Evolutionary conservation across 2,797 vertebrate species (phyloP), one percentile per base, ranked within the genome.

Genomic region (Otolemur crassicaudatus): DNA sequence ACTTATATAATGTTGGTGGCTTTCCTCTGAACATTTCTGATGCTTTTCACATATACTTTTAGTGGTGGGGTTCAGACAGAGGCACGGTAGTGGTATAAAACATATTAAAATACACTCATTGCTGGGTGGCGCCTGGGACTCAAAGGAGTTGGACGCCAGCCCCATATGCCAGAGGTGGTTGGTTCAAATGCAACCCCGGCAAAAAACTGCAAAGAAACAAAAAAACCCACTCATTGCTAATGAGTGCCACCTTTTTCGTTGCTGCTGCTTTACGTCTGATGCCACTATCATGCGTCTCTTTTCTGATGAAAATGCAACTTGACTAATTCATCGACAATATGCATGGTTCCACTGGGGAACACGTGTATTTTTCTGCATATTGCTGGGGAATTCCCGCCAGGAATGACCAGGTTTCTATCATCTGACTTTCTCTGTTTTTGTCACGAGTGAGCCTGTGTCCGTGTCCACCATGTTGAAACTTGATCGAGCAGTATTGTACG

Each of bases 11-110:
- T 95, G 89, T 93, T 75, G 23, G 46, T 87, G 72, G 61, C 82
- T 97, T 91, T 96, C 31, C 53, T 90, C 61, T 84, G 73, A 94
- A 95, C 22, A 69, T 58, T 69, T 83, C n/a, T 72, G 14, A 85
- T 87, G 11, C 12, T 87, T 85, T 91, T 80, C 85, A 86, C 43
- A 2, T 23, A 13, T 53, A 53, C 46, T 43, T 92, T 94, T 87
- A 34, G n/a, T 72, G 53, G 31, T 77, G 6, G 40, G 76, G 31
- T 37, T 87, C 88, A 76, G 60, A 89, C 84, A 34, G 60, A 12
- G 65, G 22, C 40, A 72, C n/a, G 20, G 22, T n/a, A 56, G 20
- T 82, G n/a, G 1, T 72, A 5, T 58, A 65, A 87, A 83, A 60
- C 40, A 37, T 13, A 82, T 46, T 63, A 84, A 77, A 25, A 73